Conservation (phyloP, 35 echinoderm and acorn worm species). For the Eucidaris tribuloides region DNA sequence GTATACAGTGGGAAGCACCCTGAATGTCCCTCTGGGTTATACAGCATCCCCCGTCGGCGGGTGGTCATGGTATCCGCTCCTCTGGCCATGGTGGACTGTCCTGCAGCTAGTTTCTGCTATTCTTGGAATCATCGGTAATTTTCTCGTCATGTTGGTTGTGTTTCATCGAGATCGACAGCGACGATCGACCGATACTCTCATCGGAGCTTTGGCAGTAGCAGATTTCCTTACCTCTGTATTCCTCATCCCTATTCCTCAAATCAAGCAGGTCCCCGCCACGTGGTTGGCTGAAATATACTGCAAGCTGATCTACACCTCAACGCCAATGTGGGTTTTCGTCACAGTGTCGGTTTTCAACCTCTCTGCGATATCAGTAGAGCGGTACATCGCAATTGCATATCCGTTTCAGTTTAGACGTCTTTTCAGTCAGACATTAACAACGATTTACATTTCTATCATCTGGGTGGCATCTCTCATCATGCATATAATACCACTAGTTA, state of each 20-base stretch:
- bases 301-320: slow-evolving; percentile 48
- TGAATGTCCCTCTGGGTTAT: too few species aligned
- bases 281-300: slow-evolving; percentile 66
- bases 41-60: too few species aligned
- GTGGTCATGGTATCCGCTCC: background rate
- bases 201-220: slow-evolving; percentile 29
- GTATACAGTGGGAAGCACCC: too few species aligned
- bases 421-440: slow-evolving; percentile 29
- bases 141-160: slow-evolving; percentile 5
- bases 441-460: background rate
- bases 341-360: slow-evolving; percentile 55
- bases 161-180: background rate
- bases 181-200: slow-evolving; percentile 7
- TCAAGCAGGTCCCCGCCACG: background rate
- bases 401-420: slow-evolving; percentile 46
- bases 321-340: slow-evolving; percentile 56
- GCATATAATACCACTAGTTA: background rate
- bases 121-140: slow-evolving; percentile 4
- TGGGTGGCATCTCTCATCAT: background rate
- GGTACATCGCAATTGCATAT: slow-evolving; percentile 62
- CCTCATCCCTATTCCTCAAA: slow-evolving; percentile 3
- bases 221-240: slow-evolving; percentile 32
- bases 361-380: slow-evolving; percentile 58
- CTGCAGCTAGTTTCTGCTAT: background rate
- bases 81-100: slow-evolving; percentile 12